A percentile compares a stretch with the other conserved stretches of the same genome.
Conservation (phyloP, 1,140 invertebrate genomes). For the Notospermus geniculatus region DNA sequence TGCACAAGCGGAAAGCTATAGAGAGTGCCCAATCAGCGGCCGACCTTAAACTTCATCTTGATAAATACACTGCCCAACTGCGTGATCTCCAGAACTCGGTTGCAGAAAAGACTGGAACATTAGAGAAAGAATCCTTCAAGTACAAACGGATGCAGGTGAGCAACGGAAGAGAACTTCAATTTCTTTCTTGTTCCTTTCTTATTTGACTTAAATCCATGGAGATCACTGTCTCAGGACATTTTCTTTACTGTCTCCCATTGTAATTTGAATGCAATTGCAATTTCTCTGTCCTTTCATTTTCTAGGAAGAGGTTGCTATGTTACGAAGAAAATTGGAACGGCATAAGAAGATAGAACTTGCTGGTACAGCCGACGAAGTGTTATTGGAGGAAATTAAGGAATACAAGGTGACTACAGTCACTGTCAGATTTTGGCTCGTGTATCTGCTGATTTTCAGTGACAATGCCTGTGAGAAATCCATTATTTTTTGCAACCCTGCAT, state of each 20-base stretch:
- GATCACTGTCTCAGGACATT: background rate
- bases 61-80: slow-evolving; percentile 90
- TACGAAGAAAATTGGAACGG: slow-evolving; percentile 88
- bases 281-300: too few relatives aligned
- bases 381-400: slow-evolving; percentile 96
- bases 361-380: slow-evolving; percentile 92
- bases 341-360: slow-evolving; percentile 98
- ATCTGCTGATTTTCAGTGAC: too few relatives aligned
- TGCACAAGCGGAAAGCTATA: slow-evolving; percentile 91
- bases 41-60: slow-evolving; percentile 94
- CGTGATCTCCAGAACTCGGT: slow-evolving; percentile 96
- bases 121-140: slow-evolving; percentile 96
- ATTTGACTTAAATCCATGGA: background rate
- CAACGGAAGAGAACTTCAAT: background rate
- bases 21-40: slow-evolving; percentile 80
- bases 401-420: slow-evolving; percentile 68
- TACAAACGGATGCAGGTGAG: slow-evolving; percentile 79
- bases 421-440: background rate
- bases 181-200: background rate
- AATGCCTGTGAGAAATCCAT: too few relatives aligned
- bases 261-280: too few relatives aligned
- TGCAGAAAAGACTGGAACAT: slow-evolving; percentile 90
- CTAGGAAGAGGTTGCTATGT: slow-evolving; percentile 89
- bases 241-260: too few relatives aligned
- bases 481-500: too few relatives aligned